Percentiles rank a stretch among this genome's conserved stretches.
Evolutionary conservation across 1,140 invertebrate genomes (phyloP).

Genomic region (Olivierus martensii): DNA sequence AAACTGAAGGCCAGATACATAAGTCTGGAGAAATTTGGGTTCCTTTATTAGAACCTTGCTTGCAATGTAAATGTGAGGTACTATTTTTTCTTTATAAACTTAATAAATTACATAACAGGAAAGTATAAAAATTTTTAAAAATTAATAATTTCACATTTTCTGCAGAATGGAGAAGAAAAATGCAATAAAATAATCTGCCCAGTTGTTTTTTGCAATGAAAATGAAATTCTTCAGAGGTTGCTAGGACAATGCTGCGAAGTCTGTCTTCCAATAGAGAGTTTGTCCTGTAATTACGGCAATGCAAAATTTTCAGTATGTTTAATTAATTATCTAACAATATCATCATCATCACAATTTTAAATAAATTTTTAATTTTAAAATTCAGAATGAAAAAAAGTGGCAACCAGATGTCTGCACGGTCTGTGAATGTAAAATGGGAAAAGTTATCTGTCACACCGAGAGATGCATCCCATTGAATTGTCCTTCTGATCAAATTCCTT

Average conservation of each 20-base stretch:
- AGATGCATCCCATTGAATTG: constrained; percentile 49
- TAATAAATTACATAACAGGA: background rate
- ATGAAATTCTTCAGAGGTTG: background rate
- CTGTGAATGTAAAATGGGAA: constrained; percentile 66
- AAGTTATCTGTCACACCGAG: constrained; percentile 58
- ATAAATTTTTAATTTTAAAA: background rate
- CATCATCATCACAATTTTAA: no score
- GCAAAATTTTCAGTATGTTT: no score
- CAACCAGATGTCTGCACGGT: constrained; percentile 69
- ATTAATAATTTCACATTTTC: background rate
- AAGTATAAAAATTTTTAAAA: background rate
- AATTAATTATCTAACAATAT: no score
- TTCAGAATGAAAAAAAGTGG: constrained; percentile 66
- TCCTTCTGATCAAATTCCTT: constrained; percentile 52
- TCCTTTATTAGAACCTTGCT: constrained; percentile 4
- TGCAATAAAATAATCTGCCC: constrained; percentile 4
- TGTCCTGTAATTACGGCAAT: constrained; percentile 7
- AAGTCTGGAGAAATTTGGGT: constrained; percentile 5
- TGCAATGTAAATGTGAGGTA: constrained; percentile 10
- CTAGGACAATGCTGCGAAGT: constrained; percentile 11
- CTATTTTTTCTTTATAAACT: background rate
- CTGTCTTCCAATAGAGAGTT: constrained; percentile 1
- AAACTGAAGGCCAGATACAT: constrained; percentile 3
- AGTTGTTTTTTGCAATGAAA: background rate
- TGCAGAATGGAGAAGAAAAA: constrained; percentile 9